Evolutionary conservation across 1,140 invertebrate species (phyloP), one percentile per base, ranked within the genome.

Genomic region (Olivierus martensii): DNA sequence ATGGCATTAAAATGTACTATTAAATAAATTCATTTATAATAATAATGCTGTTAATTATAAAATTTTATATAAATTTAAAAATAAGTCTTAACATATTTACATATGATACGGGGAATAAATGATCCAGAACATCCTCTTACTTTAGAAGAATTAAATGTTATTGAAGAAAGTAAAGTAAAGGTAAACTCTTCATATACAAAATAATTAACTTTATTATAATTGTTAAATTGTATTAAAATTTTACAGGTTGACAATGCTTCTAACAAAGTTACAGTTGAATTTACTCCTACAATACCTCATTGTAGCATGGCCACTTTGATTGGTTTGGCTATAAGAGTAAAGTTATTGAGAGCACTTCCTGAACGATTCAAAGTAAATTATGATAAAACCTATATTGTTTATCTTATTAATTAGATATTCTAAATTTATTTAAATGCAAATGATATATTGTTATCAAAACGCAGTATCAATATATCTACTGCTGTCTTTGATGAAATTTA

Each of bases 291-390:
- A 0, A 98, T 99, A 64, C 94, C 94, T 0, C 95, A 99, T 65
- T 99, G 96, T 65, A 95, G 90, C 62, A 95, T 99, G 92, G 96
- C 95, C 19, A 96, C 95, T 37, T 69, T 99, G 14, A 99, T 99
- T 66, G 96, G 77, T 14, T 68, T 87, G 18, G 82, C 82, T 3
- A 86, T 90, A 59, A 69, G 84, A 53, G 87, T 98, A 0, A 89
- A 94, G 67, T 71, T 99, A 11, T 68, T 96, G 15, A 72, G 93
- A 58, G 82, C 85, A 11, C 68, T 99, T 34, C 93, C 94, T 1
- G 65, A 80, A 41, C 67, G 70, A 57, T 73, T 74, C 58, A 77
- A 77, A 64, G 71, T 75, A 54, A 17, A 45, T 45, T 0, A 28
- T 28, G 4, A 21, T 51, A n/a, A n/a, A n/a, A n/a, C n/a, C n/a